Evolutionary conservation across 1,140 invertebrate genomes (phyloP).

Genomic region (Augochlora pura): DNA sequence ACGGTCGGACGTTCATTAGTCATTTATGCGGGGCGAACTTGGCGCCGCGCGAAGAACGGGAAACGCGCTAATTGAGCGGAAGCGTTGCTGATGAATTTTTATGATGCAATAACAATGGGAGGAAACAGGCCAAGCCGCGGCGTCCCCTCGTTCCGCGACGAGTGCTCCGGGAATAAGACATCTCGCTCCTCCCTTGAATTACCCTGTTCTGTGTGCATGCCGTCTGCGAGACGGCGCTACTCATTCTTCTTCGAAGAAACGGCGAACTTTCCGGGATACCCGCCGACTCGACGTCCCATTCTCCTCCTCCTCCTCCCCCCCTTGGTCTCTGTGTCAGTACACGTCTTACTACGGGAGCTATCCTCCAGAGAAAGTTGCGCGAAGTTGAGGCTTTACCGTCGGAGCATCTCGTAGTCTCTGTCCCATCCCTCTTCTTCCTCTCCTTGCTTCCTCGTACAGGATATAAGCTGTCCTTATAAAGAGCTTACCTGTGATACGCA

Average conservation of each 20-base stretch:
- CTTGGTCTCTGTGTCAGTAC: slow-evolving; percentile 6
- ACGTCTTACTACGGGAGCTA: not conserved
- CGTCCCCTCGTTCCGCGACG: slow-evolving; percentile 1
- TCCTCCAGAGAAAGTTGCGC: slow-evolving; percentile 47
- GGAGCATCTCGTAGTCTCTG: slow-evolving; percentile 14
- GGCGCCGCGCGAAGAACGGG: not conserved
- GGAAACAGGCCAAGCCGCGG: not conserved
- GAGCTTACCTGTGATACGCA: slow-evolving; percentile 43
- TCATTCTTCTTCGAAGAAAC: slow-evolving; percentile 31
- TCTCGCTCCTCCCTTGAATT: not conserved
- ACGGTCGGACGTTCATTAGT: not conserved
- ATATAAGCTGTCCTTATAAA: slow-evolving; percentile 51
- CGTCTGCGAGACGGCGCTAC: not conserved
- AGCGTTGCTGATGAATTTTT: not conserved
- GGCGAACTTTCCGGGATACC: slow-evolving; percentile 30
- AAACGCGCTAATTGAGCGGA: not conserved
- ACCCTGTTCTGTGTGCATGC: slow-evolving; percentile 14
- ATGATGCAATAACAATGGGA: not conserved
- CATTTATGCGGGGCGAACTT: not conserved
- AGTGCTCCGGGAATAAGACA: not conserved
- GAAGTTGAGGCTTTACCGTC: slow-evolving; percentile 31
- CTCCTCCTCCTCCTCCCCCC: not conserved
- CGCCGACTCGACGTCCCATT: not conserved
- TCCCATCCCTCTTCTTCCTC: slow-evolving; percentile 6
- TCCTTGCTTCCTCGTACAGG: slow-evolving; percentile 26